A percentile compares a stretch with the other conserved stretches of the same genome.
Conservation (phyloP, 2,888 invertebrate genomes). For the Parascotia fuliginaria region DNA sequence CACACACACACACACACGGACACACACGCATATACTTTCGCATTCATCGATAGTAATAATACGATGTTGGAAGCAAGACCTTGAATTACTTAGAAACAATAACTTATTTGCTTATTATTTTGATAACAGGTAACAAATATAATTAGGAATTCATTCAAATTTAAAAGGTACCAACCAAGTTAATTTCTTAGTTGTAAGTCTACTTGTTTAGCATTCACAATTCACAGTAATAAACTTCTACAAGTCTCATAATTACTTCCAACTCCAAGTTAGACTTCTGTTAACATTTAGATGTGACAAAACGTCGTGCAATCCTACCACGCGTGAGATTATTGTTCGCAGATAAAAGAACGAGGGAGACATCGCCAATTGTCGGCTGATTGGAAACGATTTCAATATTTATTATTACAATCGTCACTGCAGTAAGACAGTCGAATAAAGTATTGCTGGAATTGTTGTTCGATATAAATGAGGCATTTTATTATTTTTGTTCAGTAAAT, state of each 20-base stretch:
- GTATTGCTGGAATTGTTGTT: neutral
- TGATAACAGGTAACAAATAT: too few species aligned
- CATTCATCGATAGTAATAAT: too few species aligned
- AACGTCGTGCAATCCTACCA: constrained; percentile 11
- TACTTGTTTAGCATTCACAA: too few species aligned
- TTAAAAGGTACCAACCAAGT: too few species aligned
- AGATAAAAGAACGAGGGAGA: constrained; percentile 26
- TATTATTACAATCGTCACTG: constrained; percentile 16
- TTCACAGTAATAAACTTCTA: too few species aligned
- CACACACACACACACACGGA: too few species aligned
- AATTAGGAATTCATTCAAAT: too few species aligned
- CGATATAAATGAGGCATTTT: neutral
- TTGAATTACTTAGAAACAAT: too few species aligned
- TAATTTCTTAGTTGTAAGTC: too few species aligned
- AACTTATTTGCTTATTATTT: too few species aligned
- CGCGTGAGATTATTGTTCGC: constrained; percentile 33
- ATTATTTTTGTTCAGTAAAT: neutral
- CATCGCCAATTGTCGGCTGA: constrained; percentile 29
- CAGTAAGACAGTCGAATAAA: constrained; percentile 1
- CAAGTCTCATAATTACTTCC: neutral
- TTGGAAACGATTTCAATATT: constrained; percentile 35
- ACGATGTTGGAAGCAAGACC: too few species aligned
- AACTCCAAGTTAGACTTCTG: constrained; percentile 10
- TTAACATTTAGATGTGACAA: neutral
- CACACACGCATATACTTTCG: too few species aligned